Percentiles rank a stretch among this genome's conserved stretches.
These are phyloP conservation scores for Protobothrops flavoviridis DNA, from an alignment of 2,113 vertebrate species.

Conservation along the genomic window DNA sequence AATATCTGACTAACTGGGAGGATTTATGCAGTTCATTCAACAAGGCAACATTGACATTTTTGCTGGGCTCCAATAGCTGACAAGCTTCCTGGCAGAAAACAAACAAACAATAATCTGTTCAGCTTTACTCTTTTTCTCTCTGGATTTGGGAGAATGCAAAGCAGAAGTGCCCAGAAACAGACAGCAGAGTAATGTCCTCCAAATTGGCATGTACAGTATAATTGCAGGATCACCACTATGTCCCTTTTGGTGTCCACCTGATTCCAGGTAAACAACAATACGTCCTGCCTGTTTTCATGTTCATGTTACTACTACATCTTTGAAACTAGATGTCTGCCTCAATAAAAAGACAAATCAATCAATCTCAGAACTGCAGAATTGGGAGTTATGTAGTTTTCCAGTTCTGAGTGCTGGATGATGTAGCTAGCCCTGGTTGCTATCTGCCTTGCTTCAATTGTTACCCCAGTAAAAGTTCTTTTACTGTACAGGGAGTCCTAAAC, in stretches of 20 bases:
- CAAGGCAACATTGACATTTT: neutral
- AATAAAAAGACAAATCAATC: neutral
- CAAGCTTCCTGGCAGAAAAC: neutral
- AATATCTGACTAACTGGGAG: neutral
- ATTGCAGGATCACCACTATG: neutral
- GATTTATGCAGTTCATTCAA: neutral
- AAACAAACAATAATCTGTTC: neutral
- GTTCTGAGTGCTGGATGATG: neutral
- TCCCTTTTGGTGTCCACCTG: neutral
- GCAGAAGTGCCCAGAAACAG: neutral
- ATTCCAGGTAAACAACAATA: neutral
- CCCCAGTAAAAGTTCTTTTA: too few species aligned
- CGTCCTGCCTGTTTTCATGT: neutral
- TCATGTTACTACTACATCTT: too few species aligned
- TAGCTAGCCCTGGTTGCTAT: neutral
- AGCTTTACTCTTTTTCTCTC: neutral
- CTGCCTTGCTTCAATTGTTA: conserved; percentile 3
- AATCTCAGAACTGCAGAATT: neutral
- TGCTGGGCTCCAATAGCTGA: neutral
- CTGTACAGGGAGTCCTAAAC: too few species aligned
- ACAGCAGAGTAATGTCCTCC: neutral
- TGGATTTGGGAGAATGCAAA: neutral
- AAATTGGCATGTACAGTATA: neutral
- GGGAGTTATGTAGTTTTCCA: neutral
- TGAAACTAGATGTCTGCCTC: neutral